These are phyloP conservation scores for Parascotia fuliginaria DNA, from an alignment of 2,888 invertebrate genomes.

Conservation along the genomic window DNA sequence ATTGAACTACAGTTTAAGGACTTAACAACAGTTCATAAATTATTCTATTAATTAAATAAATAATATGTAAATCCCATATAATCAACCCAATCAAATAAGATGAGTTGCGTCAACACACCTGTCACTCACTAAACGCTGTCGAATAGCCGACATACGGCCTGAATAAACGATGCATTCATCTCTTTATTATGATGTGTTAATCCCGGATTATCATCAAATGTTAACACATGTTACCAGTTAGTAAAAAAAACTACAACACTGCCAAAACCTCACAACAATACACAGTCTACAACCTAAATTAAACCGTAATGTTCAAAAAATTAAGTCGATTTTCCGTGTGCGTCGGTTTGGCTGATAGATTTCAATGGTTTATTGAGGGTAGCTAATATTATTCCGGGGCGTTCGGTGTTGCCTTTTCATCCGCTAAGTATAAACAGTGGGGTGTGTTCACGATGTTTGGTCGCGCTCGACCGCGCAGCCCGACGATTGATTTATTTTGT, in stretches of 20 bases:
- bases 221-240: slow-evolving; percentile 86
- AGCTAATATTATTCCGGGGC: slow-evolving; percentile 85
- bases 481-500: slow-evolving; percentile 80
- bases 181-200: slow-evolving; percentile 86
- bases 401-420: slow-evolving; percentile 85
- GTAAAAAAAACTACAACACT: slow-evolving; percentile 65
- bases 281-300: slow-evolving; percentile 38
- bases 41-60: background rate
- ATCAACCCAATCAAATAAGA: slow-evolving; percentile 61
- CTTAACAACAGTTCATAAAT: background rate
- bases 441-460: slow-evolving; percentile 80
- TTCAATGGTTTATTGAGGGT: slow-evolving; percentile 81
- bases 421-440: slow-evolving; percentile 85
- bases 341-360: slow-evolving; percentile 56
- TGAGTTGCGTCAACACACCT: slow-evolving; percentile 77
- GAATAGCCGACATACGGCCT: slow-evolving; percentile 80
- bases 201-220: slow-evolving; percentile 85
- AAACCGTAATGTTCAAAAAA: slow-evolving; percentile 45
- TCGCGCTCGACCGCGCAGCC: slow-evolving; percentile 70
- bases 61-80: slow-evolving; percentile 27
- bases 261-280: slow-evolving; percentile 17
- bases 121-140: slow-evolving; percentile 73
- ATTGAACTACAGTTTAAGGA: no score
- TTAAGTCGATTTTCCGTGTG: slow-evolving; percentile 54
- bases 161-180: slow-evolving; percentile 83